Evolutionary conservation across 2,113 vertebrate genomes (phyloP).

Genomic region (Serilophus lunatus): DNA sequence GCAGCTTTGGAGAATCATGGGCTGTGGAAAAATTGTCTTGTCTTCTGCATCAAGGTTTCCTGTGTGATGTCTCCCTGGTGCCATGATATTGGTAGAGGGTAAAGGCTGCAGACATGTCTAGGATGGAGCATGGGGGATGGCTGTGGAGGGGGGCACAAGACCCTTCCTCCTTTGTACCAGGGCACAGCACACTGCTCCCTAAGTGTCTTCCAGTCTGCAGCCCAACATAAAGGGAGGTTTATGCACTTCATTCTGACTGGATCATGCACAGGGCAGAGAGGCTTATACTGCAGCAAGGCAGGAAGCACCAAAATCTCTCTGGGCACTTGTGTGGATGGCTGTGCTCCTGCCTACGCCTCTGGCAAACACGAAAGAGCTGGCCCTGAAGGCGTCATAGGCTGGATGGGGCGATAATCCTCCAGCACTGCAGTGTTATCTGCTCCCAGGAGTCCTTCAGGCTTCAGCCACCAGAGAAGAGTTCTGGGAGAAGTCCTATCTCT

Average conservation of each 20-base stretch:
- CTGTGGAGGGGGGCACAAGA: not conserved
- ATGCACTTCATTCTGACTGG: not conserved
- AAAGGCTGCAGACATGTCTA: not conserved
- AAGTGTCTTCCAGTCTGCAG: not conserved
- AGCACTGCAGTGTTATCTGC: not conserved
- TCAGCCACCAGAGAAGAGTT: not conserved
- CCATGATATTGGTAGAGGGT: not conserved
- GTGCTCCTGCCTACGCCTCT: not conserved
- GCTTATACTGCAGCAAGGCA: not conserved
- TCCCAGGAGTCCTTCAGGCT: not conserved
- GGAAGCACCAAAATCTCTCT: not conserved
- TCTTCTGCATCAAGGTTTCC: not conserved
- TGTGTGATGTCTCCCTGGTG: not conserved
- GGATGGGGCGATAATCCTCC: not conserved
- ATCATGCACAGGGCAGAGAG: rapidly evolving
- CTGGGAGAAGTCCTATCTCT: not conserved
- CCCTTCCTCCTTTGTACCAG: not conserved
- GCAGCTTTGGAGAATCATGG: not conserved
- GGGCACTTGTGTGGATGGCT: not conserved
- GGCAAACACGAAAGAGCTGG: not conserved
- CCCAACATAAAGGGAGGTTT: not conserved
- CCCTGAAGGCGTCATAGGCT: not conserved
- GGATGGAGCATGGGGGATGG: not conserved
- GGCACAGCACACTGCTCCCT: not conserved
- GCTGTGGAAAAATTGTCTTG: not conserved